A percentile compares a stretch with the other conserved stretches of the same genome.
These are phyloP conservation scores for Botia almorhae DNA, from an alignment of 2,797 vertebrate genomes.

Conservation along the genomic window DNA sequence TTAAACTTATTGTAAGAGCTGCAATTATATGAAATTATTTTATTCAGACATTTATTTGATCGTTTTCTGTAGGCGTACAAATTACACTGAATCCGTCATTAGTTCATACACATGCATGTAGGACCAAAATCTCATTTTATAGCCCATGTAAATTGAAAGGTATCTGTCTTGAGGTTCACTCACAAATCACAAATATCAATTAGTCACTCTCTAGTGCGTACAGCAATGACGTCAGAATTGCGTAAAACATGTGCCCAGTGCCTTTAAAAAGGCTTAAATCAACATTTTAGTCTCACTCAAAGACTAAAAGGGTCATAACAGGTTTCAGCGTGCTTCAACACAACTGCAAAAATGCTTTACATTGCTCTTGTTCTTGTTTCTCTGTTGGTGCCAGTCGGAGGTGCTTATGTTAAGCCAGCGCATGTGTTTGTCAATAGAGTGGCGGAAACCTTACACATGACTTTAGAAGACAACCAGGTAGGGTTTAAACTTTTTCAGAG, in stretches of 20 bases:
- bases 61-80: neutral
- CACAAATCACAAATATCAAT: no score
- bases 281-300: neutral
- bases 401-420: neutral
- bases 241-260: neutral
- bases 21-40: neutral
- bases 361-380: slow-evolving; percentile 2
- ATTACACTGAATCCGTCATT: neutral
- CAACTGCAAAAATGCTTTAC: slow-evolving; percentile 18
- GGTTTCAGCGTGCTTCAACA: neutral
- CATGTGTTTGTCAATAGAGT: neutral
- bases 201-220: neutral
- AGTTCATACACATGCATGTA: neutral
- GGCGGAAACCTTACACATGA: neutral
- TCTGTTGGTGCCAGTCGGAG: neutral
- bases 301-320: neutral
- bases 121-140: neutral
- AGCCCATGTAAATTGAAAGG: neutral
- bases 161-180: neutral
- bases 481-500: neutral
- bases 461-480: slow-evolving; percentile 22
- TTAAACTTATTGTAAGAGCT: neutral
- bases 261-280: slow-evolving; percentile 19
- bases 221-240: neutral
- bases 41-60: neutral